phyloP scores from a whole-genome alignment of 2,797 vertebrate species.

The Liasis olivaceus region DNA sequence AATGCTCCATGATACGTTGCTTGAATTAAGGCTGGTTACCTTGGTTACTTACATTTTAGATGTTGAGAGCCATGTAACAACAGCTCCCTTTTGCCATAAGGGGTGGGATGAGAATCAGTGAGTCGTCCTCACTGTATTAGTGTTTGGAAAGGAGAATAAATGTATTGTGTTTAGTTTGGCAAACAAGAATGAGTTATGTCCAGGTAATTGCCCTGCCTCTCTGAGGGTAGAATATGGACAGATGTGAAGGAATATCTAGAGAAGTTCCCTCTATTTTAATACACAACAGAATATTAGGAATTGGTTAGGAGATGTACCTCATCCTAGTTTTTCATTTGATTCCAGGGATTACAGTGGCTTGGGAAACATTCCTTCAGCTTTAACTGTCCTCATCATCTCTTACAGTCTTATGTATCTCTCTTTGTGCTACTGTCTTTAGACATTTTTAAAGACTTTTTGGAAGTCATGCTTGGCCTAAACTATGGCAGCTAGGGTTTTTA shows the following conservation, averaged over 20 bases:
- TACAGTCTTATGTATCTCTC: neutral
- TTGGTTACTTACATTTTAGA: constrained; percentile 3
- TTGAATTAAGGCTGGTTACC: constrained; percentile 24
- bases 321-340: neutral
- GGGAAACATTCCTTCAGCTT: neutral
- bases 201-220: neutral
- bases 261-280: neutral
- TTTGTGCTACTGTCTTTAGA: neutral
- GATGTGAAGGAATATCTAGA: neutral
- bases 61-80: neutral
- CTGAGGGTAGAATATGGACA: neutral
- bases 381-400: neutral
- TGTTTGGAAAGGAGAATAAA: neutral
- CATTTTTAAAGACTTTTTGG: neutral
- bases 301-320: neutral
- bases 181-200: neutral
- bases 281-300: neutral
- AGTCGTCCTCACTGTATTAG: neutral
- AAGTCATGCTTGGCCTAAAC: neutral
- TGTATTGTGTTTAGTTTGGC: neutral
- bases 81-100: neutral
- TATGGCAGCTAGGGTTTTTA: neutral
- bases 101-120: neutral
- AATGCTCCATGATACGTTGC: neutral
- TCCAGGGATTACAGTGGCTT: neutral